These are phyloP conservation scores for Tachina grossa DNA, from an alignment of 2,888 invertebrate genomes.

Conservation along the genomic window DNA sequence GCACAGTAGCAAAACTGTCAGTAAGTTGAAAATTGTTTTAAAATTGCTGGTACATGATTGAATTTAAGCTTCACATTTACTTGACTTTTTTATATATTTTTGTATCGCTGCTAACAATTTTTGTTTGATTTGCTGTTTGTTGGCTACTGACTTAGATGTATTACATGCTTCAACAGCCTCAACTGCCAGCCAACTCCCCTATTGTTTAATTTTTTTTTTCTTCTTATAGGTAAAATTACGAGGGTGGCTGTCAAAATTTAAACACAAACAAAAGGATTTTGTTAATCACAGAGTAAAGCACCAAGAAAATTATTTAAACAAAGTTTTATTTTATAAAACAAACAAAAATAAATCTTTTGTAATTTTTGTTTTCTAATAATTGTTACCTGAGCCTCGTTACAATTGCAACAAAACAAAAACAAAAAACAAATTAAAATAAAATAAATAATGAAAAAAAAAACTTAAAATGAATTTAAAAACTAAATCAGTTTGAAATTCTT, in stretches of 20 bases:
- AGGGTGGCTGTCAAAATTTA: not conserved
- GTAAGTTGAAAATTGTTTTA: slow-evolving; percentile 82
- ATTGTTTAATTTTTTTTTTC: slow-evolving; percentile 18
- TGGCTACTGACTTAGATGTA: slow-evolving; percentile 75
- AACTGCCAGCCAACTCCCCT: slow-evolving; percentile 55
- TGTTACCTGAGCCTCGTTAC: slow-evolving; percentile 13
- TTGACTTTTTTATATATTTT: slow-evolving; percentile 34
- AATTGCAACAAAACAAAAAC: slow-evolving; percentile 25
- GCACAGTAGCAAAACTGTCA: slow-evolving; percentile 78
- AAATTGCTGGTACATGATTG: slow-evolving; percentile 82
- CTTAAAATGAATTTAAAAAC: slow-evolving; percentile 70
- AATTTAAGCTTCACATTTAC: slow-evolving; percentile 76
- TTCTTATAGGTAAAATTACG: slow-evolving; percentile 1
- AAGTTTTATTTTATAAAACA: not conserved
- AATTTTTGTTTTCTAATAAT: not conserved
- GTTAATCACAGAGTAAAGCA: no score
- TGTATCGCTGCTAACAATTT: slow-evolving; percentile 13
- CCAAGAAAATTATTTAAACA: no score
- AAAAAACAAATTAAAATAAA: slow-evolving; percentile 15
- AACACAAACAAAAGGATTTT: not conserved
- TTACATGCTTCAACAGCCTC: slow-evolving; percentile 76
- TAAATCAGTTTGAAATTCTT: slow-evolving; percentile 69
- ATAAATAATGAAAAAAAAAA: not conserved
- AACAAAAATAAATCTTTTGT: not conserved
- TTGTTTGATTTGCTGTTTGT: slow-evolving; percentile 58